These are phyloP conservation scores for Stenodema calcarata DNA, from an alignment of 2,888 invertebrate species.

Conservation along the genomic window DNA sequence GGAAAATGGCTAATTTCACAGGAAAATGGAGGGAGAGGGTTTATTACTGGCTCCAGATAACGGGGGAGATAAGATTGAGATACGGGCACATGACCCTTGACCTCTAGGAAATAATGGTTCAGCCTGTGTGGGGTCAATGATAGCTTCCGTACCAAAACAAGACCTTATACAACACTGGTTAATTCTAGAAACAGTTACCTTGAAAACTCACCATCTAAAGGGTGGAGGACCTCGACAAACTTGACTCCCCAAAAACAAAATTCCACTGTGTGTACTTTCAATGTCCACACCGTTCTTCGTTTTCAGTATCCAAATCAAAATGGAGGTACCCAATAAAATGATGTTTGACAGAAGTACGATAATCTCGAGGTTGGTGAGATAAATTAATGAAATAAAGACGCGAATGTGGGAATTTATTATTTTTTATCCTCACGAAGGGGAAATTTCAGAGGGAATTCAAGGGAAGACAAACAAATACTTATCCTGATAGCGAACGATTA, in stretches of 20 bases:
- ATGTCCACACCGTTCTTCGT: no score
- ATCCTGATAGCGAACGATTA: not conserved
- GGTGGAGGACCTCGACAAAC: no score
- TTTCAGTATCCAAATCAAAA: no score
- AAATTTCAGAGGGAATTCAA: not conserved
- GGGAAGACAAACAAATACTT: not conserved
- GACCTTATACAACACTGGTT: constrained; percentile 15
- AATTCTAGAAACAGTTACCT: not conserved
- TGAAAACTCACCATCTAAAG: not conserved
- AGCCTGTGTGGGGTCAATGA: constrained; percentile 27
- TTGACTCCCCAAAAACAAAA: no score
- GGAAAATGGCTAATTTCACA: constrained; percentile 17
- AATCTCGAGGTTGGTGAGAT: not conserved
- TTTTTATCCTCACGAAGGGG: not conserved
- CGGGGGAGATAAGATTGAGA: constrained; percentile 3
- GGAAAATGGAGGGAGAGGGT: constrained; percentile 13
- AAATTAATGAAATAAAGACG: not conserved
- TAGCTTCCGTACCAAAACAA: constrained; percentile 31
- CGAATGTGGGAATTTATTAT: not conserved
- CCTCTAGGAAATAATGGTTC: constrained; percentile 23
- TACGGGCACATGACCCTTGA: constrained; percentile 34
- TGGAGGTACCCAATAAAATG: not conserved
- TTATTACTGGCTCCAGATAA: constrained; percentile 30
- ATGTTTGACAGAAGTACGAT: not conserved
- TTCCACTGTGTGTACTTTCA: no score